Evolutionary conservation across 2,113 vertebrate species (phyloP).

Genomic region (Brevimyrus niger): DNA sequence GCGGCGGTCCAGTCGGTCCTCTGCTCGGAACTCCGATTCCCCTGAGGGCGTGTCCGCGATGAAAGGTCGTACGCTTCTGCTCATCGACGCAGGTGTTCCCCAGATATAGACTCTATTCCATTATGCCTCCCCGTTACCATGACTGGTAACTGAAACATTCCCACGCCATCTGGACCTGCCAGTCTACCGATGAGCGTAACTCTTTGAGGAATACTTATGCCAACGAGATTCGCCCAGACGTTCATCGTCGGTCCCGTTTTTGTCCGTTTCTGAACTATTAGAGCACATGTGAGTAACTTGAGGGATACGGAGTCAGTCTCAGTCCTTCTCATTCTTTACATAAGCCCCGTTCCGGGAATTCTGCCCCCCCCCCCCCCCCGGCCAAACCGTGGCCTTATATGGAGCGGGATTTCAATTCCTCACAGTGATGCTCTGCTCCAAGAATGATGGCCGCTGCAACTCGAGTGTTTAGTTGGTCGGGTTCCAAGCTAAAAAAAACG

Average conservation of each 20-base stretch:
- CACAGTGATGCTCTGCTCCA: conserved; percentile 21
- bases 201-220: not conserved
- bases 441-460: conserved; percentile 33
- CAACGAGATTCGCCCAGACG: not conserved
- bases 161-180: not conserved
- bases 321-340: not conserved
- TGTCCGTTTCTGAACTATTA: not conserved
- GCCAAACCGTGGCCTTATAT: conserved; percentile 52
- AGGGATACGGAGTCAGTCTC: not conserved
- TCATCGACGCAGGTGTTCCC: not conserved
- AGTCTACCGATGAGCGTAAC: not conserved
- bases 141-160: not conserved
- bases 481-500: not conserved
- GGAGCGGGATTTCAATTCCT: conserved; percentile 52
- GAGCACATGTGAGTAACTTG: not conserved
- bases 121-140: not conserved
- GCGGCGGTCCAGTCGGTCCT: not conserved
- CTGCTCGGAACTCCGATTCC: not conserved
- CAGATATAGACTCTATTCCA: not conserved
- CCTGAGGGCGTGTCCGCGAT: not conserved
- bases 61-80: not conserved
- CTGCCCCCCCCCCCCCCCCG: conserved; percentile 25
- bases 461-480: not conserved
- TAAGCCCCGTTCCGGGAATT: conserved; percentile 39
- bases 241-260: not conserved